Percentiles rank a stretch among this genome's conserved stretches.
phyloP scores from a whole-genome alignment of 1,140 invertebrate genomes.

The Leguminivora glycinivorella region DNA sequence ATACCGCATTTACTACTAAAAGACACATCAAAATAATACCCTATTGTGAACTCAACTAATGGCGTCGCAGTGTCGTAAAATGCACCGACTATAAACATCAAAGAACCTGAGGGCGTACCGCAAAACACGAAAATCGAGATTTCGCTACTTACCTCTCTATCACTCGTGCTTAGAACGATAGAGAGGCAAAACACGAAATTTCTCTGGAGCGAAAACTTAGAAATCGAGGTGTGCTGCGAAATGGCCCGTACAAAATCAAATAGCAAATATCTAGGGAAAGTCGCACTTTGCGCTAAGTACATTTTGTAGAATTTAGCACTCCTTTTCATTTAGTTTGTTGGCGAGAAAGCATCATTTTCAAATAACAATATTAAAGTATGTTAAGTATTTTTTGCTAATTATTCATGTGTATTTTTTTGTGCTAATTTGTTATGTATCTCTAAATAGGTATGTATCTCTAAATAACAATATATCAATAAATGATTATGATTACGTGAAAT shows the following conservation, averaged over 20 bases:
- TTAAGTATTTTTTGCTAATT: background rate
- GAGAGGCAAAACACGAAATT: too few species aligned
- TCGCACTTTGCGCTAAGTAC: background rate
- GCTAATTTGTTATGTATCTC: too few species aligned
- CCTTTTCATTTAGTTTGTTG: background rate
- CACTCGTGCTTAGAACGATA: too few species aligned
- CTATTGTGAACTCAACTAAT: background rate
- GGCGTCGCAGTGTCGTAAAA: background rate
- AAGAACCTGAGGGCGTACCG: background rate
- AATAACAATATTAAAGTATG: background rate
- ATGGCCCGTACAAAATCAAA: background rate
- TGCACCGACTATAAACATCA: background rate
- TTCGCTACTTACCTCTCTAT: too few species aligned
- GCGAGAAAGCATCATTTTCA: background rate
- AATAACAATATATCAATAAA: too few species aligned
- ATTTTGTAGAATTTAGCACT: background rate
- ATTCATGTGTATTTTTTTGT: too few species aligned
- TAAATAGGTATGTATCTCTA: too few species aligned
- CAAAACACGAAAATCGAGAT: too few species aligned
- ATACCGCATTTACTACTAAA: background rate
- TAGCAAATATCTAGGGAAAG: conserved; percentile 6
- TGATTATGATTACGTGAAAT: too few species aligned
- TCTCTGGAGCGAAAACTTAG: background rate
- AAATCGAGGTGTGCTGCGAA: conserved; percentile 6
- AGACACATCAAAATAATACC: conserved; percentile 7